These are phyloP conservation scores for Chrysolina americana DNA, from an alignment of 2,888 invertebrate genomes.

Conservation along the genomic window DNA sequence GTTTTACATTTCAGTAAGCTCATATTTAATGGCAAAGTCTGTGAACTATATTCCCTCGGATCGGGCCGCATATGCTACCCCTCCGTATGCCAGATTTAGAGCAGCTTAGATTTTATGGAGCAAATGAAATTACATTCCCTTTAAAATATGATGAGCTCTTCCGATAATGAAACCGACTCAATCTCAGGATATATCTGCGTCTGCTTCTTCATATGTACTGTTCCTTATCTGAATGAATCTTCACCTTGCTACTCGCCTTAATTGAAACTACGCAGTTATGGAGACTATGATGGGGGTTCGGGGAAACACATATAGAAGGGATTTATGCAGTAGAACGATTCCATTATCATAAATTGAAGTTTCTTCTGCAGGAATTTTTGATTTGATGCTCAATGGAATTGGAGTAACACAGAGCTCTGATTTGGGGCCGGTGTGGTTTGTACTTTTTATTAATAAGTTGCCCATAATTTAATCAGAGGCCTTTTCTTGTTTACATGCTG, in stretches of 20 bases:
- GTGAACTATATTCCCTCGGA: conserved; percentile 68
- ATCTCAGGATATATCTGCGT: conserved; percentile 58
- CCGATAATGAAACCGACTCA: conserved; percentile 71
- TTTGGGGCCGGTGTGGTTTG: too few relatives aligned
- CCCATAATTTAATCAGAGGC: too few relatives aligned
- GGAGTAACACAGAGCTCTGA: too few relatives aligned
- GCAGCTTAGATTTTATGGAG: conserved; percentile 71
- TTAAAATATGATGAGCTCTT: conserved; percentile 72
- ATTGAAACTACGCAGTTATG: conserved; percentile 24
- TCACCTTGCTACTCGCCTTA: conserved; percentile 27
- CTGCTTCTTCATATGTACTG: conserved; percentile 43
- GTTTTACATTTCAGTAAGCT: conserved; percentile 72
- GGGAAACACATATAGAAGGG: too few relatives aligned
- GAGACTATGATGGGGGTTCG: neutral
- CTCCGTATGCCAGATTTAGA: conserved; percentile 69
- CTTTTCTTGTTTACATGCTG: too few relatives aligned
- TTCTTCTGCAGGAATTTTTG: too few relatives aligned
- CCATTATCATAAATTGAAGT: too few relatives aligned
- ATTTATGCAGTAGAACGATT: too few relatives aligned
- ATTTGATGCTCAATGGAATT: too few relatives aligned
- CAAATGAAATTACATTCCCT: conserved; percentile 72
- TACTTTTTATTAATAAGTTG: too few relatives aligned
- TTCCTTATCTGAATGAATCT: conserved; percentile 31
- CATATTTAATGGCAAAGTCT: conserved; percentile 71
- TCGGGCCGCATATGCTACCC: conserved; percentile 68